phyloP scores from a whole-genome alignment of 2,888 invertebrate species.

The Pammene fasciana region DNA sequence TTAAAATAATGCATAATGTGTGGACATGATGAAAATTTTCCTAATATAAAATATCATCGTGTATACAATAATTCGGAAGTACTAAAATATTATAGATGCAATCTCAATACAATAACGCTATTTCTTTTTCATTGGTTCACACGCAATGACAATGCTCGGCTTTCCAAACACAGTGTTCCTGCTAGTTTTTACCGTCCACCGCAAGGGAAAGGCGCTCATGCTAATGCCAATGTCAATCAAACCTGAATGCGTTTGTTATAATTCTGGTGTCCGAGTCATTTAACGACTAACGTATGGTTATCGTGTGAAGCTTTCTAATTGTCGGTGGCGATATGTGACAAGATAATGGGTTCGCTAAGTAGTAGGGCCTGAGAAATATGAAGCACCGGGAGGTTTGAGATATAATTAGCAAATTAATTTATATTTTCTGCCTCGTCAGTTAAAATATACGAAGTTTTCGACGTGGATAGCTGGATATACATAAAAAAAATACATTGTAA shows the following conservation, averaged over 20 bases:
- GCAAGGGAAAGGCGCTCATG: slow-evolving; percentile 47
- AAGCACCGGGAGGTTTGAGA: too few relatives aligned
- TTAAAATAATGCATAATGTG: too few relatives aligned
- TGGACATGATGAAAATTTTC: too few relatives aligned
- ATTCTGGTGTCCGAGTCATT: slow-evolving; percentile 22
- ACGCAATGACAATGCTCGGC: slow-evolving; percentile 49
- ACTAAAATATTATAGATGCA: neutral
- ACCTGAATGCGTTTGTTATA: slow-evolving; percentile 22
- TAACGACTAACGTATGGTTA: slow-evolving; percentile 21
- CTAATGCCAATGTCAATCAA: slow-evolving; percentile 39
- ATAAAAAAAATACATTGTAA: too few relatives aligned
- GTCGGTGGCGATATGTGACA: slow-evolving; percentile 8
- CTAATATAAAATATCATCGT: too few relatives aligned
- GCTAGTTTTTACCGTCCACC: slow-evolving; percentile 47
- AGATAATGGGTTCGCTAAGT: slow-evolving; percentile 1
- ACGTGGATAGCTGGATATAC: too few relatives aligned
- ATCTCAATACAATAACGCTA: slow-evolving; percentile 12
- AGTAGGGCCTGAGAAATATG: too few relatives aligned
- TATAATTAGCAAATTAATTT: too few relatives aligned
- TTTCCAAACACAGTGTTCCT: slow-evolving; percentile 54
- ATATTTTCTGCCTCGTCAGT: too few relatives aligned
- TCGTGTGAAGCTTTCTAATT: slow-evolving; percentile 27
- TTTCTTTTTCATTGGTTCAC: slow-evolving; percentile 12
- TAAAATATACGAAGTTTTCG: too few relatives aligned
- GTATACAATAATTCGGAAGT: slow-evolving; percentile 6